Percentiles rank a stretch among this genome's conserved stretches.
These are phyloP conservation scores for Liparis tanakae DNA, from an alignment of 2,797 vertebrate genomes.

Conservation along the genomic window DNA sequence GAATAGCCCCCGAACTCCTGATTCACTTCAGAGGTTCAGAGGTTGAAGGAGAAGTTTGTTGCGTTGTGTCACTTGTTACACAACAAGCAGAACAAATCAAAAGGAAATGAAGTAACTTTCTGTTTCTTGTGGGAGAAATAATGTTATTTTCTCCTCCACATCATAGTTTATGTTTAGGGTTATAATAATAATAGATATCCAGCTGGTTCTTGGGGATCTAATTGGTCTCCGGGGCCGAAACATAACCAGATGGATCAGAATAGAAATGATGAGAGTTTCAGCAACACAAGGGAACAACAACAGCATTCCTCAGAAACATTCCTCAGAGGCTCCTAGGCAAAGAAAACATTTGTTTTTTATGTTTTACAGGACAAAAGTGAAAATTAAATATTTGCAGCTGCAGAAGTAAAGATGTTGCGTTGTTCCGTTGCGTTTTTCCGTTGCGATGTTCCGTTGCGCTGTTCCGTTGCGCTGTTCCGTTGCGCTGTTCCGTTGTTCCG, in stretches of 20 bases:
- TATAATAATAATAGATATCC: constrained; percentile 25
- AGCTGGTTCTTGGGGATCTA: constrained; percentile 21
- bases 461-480: too few relatives aligned
- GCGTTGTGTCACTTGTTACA: not conserved
- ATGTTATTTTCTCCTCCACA: not conserved
- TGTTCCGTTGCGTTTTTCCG: too few relatives aligned
- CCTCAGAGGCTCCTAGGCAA: constrained; percentile 28
- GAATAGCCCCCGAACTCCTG: too few relatives aligned
- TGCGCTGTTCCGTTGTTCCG: too few relatives aligned
- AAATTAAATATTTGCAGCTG: too few relatives aligned
- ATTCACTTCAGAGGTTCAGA: too few relatives aligned
- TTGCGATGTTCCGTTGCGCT: too few relatives aligned
- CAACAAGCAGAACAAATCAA: not conserved
- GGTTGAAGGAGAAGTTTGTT: too few relatives aligned
- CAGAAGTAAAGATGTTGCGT: too few relatives aligned
- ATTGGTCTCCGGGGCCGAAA: constrained; percentile 44
- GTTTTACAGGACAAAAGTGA: too few relatives aligned
- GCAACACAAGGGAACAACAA: constrained; percentile 22
- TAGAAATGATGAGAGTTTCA: constrained; percentile 32
- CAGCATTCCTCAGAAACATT: constrained; percentile 30
- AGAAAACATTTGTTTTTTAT: too few relatives aligned
- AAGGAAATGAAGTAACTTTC: not conserved
- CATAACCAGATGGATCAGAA: constrained; percentile 38
- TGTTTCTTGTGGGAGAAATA: not conserved
- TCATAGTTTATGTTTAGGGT: constrained; percentile 39